Evolutionary conservation across 2,888 invertebrate genomes (phyloP), one percentile per base, ranked within the genome.

Genomic region (Platerodrilus igneus): DNA sequence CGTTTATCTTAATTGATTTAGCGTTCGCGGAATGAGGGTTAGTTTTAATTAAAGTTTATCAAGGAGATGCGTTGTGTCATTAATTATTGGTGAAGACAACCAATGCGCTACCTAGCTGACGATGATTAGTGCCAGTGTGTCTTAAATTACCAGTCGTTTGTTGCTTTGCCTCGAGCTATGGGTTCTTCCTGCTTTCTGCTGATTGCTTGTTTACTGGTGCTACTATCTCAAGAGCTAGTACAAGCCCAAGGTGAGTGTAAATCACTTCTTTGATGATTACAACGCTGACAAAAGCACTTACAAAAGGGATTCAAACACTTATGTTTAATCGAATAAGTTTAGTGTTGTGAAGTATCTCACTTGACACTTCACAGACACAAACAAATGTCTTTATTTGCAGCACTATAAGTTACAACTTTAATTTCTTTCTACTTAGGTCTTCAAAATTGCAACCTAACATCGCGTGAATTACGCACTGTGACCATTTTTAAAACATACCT

Each of bases 1-100:
- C 47, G 49, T 51, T 49, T 48, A 44, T 43, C 43, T 43, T 41
- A 45, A 52, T 51, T 51, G 49, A 40, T 44, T 45, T 40, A 36
- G 29, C 23, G 28, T 34, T 23, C 15, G 37, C 36, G 45, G 45
- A 22, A 20, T 31, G 25, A 23, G 39, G 33, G 44, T 26, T 29
- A 30, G 30, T 45, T 45, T 45, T 45, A 45, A 45, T 45, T 45
- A 45, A 45, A 45, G 45, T 45, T 45, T 37, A 40, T 45, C 45
- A 39, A 44, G 44, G 44, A n/a, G n/a, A 40, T 44, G 35, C 39
- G 45, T 41, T 37, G 40, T 45, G 45, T 36, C 37, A 40, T 46
- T 46, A 41, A 42, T 46, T 42, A 42, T n/a, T n/a, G n/a, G 41
- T 42, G 41, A 38, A 42, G 41, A 46, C 39, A 38, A 41, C 39